Evolutionary conservation across 53 echinoderm and acorn worm species (phyloP).

Genomic region (Echinometra lucunter): DNA sequence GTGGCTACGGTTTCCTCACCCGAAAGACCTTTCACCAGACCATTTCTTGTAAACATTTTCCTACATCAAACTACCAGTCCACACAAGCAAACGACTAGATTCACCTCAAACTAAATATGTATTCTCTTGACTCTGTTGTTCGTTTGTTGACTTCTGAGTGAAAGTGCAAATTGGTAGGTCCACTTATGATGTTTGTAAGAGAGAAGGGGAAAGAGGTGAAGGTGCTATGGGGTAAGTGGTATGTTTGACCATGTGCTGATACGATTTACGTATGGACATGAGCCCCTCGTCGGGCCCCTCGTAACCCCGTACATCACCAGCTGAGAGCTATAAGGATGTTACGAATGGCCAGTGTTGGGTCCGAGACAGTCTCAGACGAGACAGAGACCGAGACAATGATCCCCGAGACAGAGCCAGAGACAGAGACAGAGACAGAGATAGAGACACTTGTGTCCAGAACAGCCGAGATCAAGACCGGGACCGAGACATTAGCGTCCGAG

Average conservation of each 20-base stretch:
- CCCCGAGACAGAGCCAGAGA: too few relatives aligned
- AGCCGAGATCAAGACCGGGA: too few relatives aligned
- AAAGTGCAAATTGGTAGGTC: background rate
- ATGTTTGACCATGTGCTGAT: background rate
- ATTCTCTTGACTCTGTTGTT: conserved; percentile 33
- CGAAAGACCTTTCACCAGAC: background rate
- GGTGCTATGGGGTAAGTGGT: background rate
- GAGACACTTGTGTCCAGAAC: too few relatives aligned
- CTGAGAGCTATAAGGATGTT: background rate
- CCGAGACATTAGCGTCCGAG: too few relatives aligned
- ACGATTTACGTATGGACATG: background rate
- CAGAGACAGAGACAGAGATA: too few relatives aligned
- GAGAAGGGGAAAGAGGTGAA: background rate
- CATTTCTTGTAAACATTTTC: background rate
- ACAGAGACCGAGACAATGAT: too few relatives aligned
- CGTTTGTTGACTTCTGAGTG: conserved; percentile 19
- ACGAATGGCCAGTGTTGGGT: background rate
- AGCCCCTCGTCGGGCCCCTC: background rate
- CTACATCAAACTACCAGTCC: background rate
- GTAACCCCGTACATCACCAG: background rate
- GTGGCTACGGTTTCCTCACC: background rate
- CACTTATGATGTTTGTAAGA: background rate
- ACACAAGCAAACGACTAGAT: conserved; percentile 29
- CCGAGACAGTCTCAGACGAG: too few relatives aligned
- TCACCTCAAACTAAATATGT: conserved; percentile 43